A percentile compares a stretch with the other conserved stretches of the same genome.
phyloP scores from a whole-genome alignment of 2,113 vertebrate species.

The Orycteropus afer region DNA sequence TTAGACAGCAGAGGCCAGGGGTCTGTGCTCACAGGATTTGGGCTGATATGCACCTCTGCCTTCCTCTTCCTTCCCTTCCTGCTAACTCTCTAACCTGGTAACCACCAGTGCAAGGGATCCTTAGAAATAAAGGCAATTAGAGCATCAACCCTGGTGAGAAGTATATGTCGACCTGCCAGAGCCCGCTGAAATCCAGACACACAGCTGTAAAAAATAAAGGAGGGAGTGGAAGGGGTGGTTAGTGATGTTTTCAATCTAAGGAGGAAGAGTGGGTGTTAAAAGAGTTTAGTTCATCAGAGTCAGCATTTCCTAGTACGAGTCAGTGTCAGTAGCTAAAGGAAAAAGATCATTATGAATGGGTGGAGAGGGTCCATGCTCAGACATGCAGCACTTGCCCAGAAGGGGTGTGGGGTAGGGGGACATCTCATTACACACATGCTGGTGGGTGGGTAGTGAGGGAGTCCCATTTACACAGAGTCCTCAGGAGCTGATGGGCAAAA shows the following conservation, averaged over 20 bases:
- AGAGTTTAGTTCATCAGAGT: conserved; percentile 83
- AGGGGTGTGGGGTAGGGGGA: not conserved
- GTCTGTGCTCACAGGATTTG: not conserved
- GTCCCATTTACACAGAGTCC: conserved; percentile 71
- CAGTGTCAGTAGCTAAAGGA: conserved; percentile 85
- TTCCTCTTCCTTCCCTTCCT: not conserved
- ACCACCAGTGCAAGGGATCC: conserved; percentile 12
- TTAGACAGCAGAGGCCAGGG: not conserved
- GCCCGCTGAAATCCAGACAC: conserved; percentile 78
- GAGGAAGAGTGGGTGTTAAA: conserved; percentile 83
- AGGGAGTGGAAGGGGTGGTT: conserved; percentile 77
- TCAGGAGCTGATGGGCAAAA: not conserved
- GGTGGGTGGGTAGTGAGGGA: not conserved
- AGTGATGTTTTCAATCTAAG: conserved; percentile 81
- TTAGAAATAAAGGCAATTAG: conserved; percentile 55
- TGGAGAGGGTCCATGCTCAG: conserved; percentile 80
- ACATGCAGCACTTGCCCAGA: conserved; percentile 78
- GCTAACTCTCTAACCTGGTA: conserved; percentile 58
- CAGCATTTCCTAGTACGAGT: conserved; percentile 81
- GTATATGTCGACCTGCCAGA: conserved; percentile 66
- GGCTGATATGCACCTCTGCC: not conserved
- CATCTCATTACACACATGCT: conserved; percentile 62
- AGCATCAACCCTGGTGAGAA: conserved; percentile 54
- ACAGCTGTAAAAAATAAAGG: conserved; percentile 83
- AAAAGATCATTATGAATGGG: conserved; percentile 72